Base-by-base conservation (phyloP, 2,113 vertebrate genomes). In the Chlamydotis undulata region DNA sequence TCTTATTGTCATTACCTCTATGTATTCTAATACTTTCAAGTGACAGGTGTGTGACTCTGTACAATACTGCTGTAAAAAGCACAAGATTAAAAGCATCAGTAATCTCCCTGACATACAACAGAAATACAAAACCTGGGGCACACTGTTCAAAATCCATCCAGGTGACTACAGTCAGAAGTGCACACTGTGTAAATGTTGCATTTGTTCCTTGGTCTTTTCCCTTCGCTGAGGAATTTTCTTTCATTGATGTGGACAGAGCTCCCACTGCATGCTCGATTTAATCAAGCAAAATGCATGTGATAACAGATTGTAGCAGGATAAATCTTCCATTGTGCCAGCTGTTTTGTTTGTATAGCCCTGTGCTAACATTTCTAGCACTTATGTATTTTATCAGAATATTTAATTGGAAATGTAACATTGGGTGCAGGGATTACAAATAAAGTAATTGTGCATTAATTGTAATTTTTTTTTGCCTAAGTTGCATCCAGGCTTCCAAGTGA, bases 261-360 rank as follows among this genome's bases (percentile, higher is more conserved):
- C 60, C 86, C 69, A 37, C 81, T 79, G 24, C 60, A 29, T 76
- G 43, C 74, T 96, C 82, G 82, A 18, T 84, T 94, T 94, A 90
- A 87, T 89, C 7, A 9, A 79, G 24, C 5, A 90, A 90, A 96
- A 93, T 81, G 57, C 81, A 17, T 64, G 17, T 68, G 23, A 75
- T 65, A 91, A 79, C 73, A 90, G 69, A 56, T 6, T 50, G 28
- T 53, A 82, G 29, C 14, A 50, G 53, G 70, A 79, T 71, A 86
- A 83, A 76, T 49, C 37, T 61, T 79, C 47, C 41, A 93, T 84
- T 88, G 63, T 90, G 67, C 49, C 74, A 88, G 77, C 37, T 89
- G 79, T 49, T 90, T 71, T 81, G 26, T 83, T 83, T 83, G 28
- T 17, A 29, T 50, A 86, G 52, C 28, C 29, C 29, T 14, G 9